Evolutionary conservation across 37 sponge, comb jelly and placozoan species (phyloP).

Genomic region (Amphimedon queenslandica): DNA sequence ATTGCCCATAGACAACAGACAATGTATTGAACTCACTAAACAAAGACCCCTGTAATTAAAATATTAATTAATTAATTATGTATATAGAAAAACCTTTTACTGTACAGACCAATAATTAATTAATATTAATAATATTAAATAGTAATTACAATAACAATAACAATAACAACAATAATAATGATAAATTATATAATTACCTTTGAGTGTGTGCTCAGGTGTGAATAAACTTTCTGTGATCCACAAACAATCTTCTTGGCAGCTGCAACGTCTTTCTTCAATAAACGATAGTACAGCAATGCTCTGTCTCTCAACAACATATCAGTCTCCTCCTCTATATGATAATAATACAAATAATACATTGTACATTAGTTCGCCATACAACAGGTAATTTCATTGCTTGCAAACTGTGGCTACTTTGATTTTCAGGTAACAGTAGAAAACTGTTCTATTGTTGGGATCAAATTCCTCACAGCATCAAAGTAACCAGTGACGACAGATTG

Average conservation of each 20-base stretch:
- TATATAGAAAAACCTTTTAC: no score
- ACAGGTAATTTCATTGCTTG: no score
- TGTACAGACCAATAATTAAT: no score
- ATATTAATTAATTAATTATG: neutral
- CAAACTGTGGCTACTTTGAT: no score
- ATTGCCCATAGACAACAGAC: slow-evolving; percentile 79
- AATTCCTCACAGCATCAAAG: no score
- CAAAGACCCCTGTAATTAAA: slow-evolving; percentile 52
- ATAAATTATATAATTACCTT: slow-evolving; percentile 6
- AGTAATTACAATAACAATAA: no score
- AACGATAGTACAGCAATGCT: slow-evolving; percentile 89
- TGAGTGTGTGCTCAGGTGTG: neutral
- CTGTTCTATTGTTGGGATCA: no score
- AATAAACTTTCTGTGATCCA: neutral
- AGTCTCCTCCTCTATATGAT: slow-evolving; percentile 74
- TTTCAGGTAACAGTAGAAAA: no score
- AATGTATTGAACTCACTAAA: slow-evolving; percentile 89
- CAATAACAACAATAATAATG: neutral
- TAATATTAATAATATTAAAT: no score
- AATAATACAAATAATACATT: neutral
- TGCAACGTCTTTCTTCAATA: slow-evolving; percentile 69
- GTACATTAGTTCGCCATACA: no score
- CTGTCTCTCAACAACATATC: slow-evolving; percentile 93
- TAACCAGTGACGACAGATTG: no score
- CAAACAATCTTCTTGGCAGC: slow-evolving; percentile 71